phyloP scores from a whole-genome alignment of 2,113 vertebrate species.

The Conger conger region DNA sequence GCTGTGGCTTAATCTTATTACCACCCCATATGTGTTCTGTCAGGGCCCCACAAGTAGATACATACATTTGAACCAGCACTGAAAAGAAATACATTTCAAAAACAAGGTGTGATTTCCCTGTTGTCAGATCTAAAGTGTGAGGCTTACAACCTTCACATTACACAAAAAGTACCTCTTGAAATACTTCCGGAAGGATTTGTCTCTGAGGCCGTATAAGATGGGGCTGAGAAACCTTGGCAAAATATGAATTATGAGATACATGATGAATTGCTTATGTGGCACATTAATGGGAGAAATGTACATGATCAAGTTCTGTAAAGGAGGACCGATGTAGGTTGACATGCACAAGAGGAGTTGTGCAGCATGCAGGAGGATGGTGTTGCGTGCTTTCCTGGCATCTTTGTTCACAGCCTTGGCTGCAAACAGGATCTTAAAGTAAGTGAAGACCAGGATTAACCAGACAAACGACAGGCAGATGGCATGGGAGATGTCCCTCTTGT shows the following conservation, averaged over 20 bases:
- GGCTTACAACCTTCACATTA: background rate
- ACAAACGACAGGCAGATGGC: slow-evolving; percentile 47
- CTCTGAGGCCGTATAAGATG: slow-evolving; percentile 55
- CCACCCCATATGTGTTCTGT: too few relatives aligned
- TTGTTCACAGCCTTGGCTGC: slow-evolving; percentile 30
- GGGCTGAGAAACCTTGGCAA: slow-evolving; percentile 57
- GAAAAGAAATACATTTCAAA: too few relatives aligned
- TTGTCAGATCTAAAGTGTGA: too few relatives aligned
- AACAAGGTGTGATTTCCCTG: too few relatives aligned
- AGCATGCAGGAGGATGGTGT: slow-evolving; percentile 60
- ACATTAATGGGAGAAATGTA: too few relatives aligned
- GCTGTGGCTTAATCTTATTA: too few relatives aligned
- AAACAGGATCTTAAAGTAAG: slow-evolving; percentile 50
- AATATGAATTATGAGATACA: slow-evolving; percentile 44
- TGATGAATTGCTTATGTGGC: slow-evolving; percentile 5
- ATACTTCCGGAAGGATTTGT: slow-evolving; percentile 41
- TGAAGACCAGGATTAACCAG: slow-evolving; percentile 49
- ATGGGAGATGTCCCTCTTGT: slow-evolving; percentile 13
- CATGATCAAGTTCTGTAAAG: slow-evolving; percentile 14
- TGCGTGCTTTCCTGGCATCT: slow-evolving; percentile 46
- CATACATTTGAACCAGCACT: too few relatives aligned
- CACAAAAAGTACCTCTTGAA: background rate
- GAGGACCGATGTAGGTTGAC: slow-evolving; percentile 45
- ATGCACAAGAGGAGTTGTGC: slow-evolving; percentile 53
- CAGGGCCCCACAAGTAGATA: too few relatives aligned